Base-by-base conservation (phyloP, 2,888 invertebrate species). In the Chloromyia formosa region DNA sequence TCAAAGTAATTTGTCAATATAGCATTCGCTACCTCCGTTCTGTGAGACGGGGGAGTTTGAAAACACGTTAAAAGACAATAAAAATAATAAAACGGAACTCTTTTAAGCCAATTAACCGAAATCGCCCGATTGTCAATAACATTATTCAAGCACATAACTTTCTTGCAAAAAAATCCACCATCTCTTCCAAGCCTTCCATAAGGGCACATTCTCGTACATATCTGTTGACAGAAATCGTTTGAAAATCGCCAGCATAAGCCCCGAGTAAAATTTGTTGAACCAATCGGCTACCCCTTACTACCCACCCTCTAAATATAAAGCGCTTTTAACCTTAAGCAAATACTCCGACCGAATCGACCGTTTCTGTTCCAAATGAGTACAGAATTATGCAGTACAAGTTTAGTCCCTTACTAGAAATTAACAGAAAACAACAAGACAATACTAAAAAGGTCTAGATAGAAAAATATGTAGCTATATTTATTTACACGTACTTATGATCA, bases 41-140 rank as follows among this genome's bases (percentile, higher is more conserved):
- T 54, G 54, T 9, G 54, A 14, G 10, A 10, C 16, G 18, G 54
- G 54, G 2, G 54, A 2, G 16, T 16, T 54, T 18, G 18, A 16
- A 16, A 16, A 54, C 54, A 16, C 54, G 54, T 54, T 16, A 54
- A 54, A n/a, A 16, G 2, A 12, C 10, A 10, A 9, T 16, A 10
- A 56, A 69, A 54, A 54, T 12, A 16, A 69, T 18, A 35, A 69
- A 40, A n/a, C 20, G 1, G 14, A 69, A 35, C 0, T 16, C 16
- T 45, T 16, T 16, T n/a, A 61, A 74, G 74, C 74, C 74, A 74
- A 74, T 74, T 74, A 74, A 60, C 74, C 64, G 16, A 49, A 64
- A 74, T 22, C 64, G 64, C 23, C 64, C 18, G 71, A 60, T 64
- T 49, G 64, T 72, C 58, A 60, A 72, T 60, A 16, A n/a, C 49